Percentiles rank a stretch among this genome's conserved stretches.
Conservation (phyloP, 2,888 invertebrate genomes). For the Melangyna quadrimaculata region DNA sequence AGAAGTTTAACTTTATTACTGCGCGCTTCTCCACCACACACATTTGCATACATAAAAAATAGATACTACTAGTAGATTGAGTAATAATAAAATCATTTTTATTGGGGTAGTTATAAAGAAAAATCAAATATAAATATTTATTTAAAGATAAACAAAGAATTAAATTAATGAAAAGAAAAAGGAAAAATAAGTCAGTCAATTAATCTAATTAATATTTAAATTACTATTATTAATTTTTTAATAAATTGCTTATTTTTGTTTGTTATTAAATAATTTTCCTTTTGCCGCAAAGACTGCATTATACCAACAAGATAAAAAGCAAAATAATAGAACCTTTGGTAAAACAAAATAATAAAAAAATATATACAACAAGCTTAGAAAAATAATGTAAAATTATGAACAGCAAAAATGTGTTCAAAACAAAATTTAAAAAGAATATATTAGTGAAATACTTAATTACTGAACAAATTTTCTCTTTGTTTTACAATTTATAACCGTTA, state of each 20-base stretch:
- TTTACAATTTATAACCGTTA: constrained; percentile 46
- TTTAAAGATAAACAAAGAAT: constrained; percentile 38
- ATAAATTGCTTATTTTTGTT: constrained; percentile 38
- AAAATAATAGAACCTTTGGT: constrained; percentile 55
- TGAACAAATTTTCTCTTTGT: constrained; percentile 36
- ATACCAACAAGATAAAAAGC: constrained; percentile 76
- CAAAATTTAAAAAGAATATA: neutral
- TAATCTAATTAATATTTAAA: constrained; percentile 65
- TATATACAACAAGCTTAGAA: constrained; percentile 16
- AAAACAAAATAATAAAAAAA: constrained; percentile 27
- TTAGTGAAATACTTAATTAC: constrained; percentile 43
- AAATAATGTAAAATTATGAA: constrained; percentile 16
- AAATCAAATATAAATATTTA: constrained; percentile 54
- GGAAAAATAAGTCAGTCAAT: constrained; percentile 67
- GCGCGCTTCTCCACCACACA: constrained; percentile 30
- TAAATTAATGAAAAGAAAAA: constrained; percentile 31
- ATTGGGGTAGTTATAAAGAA: constrained; percentile 41
- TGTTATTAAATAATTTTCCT: constrained; percentile 70
- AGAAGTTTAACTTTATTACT: constrained; percentile 17
- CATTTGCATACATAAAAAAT: neutral
- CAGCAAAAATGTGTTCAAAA: constrained; percentile 43
- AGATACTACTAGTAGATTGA: constrained; percentile 51
- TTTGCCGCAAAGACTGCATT: constrained; percentile 81
- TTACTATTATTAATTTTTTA: constrained; percentile 64
- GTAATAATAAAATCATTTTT: constrained; percentile 12